These are phyloP conservation scores for Dendrocopos noguchii DNA, from an alignment of 2,113 vertebrate genomes.

Conservation along the genomic window DNA sequence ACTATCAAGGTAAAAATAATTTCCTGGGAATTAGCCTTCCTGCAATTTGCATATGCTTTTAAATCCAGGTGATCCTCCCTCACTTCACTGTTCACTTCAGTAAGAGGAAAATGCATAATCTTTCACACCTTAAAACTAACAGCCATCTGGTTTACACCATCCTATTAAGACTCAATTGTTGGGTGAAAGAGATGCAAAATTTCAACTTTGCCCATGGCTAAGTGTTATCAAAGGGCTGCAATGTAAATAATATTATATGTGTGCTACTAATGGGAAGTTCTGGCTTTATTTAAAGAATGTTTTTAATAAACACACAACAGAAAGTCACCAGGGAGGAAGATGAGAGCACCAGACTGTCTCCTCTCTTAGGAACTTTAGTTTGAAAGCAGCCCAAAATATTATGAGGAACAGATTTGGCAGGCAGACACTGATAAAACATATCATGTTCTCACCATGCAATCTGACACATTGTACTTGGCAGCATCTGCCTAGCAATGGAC, in stretches of 20 bases:
- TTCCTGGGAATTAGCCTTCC: not conserved
- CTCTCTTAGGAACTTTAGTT: not conserved
- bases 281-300: not conserved
- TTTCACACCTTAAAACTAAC: not conserved
- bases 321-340: not conserved
- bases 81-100: not conserved
- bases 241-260: not conserved
- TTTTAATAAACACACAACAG: not conserved
- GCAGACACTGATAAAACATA: constrained; percentile 22
- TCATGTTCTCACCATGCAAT: not conserved
- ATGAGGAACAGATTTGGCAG: not conserved
- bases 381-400: constrained; percentile 29
- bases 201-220: not conserved
- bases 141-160: not conserved
- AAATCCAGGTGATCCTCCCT: not conserved
- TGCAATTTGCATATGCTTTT: not conserved
- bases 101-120: not conserved
- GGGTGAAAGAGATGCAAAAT: not conserved
- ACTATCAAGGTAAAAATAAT: not conserved
- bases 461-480: not conserved
- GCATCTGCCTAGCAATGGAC: not conserved
- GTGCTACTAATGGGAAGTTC: not conserved
- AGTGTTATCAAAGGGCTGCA: not conserved
- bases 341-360: not conserved
- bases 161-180: not conserved